A percentile compares a stretch with the other conserved stretches of the same genome.
phyloP scores from a whole-genome alignment of 35 echinoderm and acorn worm species.

The Heliocidaris erythrogramma region DNA sequence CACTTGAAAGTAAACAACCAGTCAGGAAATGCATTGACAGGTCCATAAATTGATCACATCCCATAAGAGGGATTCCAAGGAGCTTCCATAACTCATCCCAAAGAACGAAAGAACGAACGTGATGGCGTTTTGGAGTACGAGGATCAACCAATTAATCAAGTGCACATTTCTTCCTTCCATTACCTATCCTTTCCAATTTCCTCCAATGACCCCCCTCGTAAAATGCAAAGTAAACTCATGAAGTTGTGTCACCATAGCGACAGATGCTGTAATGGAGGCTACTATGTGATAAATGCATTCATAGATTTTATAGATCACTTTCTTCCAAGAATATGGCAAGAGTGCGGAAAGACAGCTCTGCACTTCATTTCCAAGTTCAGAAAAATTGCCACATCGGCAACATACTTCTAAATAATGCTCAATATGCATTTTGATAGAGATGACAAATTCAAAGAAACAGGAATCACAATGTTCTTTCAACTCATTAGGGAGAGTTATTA shows the following conservation, averaged over 20 bases:
- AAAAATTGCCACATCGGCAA: too few species aligned
- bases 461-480: too few species aligned
- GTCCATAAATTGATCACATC: too few species aligned
- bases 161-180: not conserved
- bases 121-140: not conserved
- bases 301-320: not conserved
- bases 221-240: not conserved
- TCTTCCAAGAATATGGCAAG: not conserved
- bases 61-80: not conserved
- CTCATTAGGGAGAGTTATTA: too few species aligned
- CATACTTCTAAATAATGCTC: too few species aligned
- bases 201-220: not conserved
- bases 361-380: not conserved
- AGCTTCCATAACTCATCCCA: not conserved
- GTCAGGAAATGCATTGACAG: too few species aligned
- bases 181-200: not conserved
- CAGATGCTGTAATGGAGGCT: not conserved
- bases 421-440: too few species aligned
- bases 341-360: not conserved
- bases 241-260: not conserved
- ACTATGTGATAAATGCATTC: not conserved
- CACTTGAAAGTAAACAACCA: too few species aligned
- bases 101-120: not conserved
- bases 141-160: not conserved
- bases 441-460: too few species aligned